Conservation (phyloP, 2,888 invertebrate genomes). For the Noctuana brunneofusca region DNA sequence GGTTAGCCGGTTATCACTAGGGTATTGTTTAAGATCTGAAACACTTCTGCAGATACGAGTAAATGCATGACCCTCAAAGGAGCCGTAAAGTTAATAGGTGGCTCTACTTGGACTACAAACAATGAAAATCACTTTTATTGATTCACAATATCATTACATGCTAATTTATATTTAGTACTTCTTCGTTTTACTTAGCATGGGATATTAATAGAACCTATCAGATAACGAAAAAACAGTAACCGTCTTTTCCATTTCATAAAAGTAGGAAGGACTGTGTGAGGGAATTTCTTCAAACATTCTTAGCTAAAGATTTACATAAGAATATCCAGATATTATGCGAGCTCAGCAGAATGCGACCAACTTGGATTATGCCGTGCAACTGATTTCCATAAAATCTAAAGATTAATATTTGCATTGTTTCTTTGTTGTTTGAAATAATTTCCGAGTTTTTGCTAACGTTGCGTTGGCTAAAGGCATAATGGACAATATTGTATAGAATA, state of each 20-base stretch:
- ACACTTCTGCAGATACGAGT: not conserved
- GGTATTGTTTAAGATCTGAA: slow-evolving; percentile 1
- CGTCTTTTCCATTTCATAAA: not conserved
- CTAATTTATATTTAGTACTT: too few relatives aligned
- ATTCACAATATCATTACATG: too few relatives aligned
- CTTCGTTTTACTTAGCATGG: too few relatives aligned
- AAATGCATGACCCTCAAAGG: not conserved
- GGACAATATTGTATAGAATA: not conserved
- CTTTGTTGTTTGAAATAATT: slow-evolving; percentile 5
- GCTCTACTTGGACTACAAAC: too few relatives aligned
- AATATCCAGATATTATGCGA: slow-evolving; percentile 23
- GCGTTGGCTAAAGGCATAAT: not conserved
- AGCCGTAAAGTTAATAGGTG: not conserved
- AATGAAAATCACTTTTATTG: too few relatives aligned
- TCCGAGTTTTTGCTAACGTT: not conserved
- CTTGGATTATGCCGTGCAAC: slow-evolving; percentile 23
- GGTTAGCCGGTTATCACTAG: not conserved
- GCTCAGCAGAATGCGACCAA: slow-evolving; percentile 14
- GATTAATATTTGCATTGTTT: slow-evolving; percentile 8
- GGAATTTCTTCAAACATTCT: slow-evolving; percentile 21
- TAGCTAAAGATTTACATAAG: slow-evolving; percentile 14
- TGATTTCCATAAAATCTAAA: slow-evolving; percentile 28
- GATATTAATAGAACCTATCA: too few relatives aligned
- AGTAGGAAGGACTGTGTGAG: not conserved
- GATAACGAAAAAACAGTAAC: too few relatives aligned